These are phyloP conservation scores for Acheta domesticus DNA, from an alignment of 2,888 invertebrate genomes.

Conservation along the genomic window DNA sequence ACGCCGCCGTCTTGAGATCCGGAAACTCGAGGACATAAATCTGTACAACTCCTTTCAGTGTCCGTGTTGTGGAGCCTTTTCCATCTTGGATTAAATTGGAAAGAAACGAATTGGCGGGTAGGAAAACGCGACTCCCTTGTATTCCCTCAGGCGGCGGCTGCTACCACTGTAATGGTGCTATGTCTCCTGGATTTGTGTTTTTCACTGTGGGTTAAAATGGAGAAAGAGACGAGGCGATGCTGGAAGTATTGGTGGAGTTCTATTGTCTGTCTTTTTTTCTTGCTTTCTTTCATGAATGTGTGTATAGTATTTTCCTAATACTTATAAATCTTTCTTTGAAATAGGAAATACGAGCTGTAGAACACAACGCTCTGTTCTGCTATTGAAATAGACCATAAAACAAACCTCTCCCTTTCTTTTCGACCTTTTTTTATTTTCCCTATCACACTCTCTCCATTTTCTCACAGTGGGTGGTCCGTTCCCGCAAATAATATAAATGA, in stretches of 20 bases:
- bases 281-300: neutral
- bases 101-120: slow-evolving; percentile 29
- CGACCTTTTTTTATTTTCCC: neutral
- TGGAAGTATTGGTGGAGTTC: slow-evolving; percentile 4
- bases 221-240: neutral
- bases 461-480: no score
- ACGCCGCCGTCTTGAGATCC: neutral
- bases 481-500: no score
- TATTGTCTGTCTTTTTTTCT: slow-evolving; percentile 19
- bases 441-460: no score
- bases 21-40: slow-evolving; percentile 18
- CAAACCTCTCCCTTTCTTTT: neutral
- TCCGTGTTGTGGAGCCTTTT: slow-evolving; percentile 19
- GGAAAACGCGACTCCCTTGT: slow-evolving; percentile 3
- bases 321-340: slow-evolving; percentile 25
- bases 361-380: slow-evolving; percentile 18
- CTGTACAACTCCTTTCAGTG: slow-evolving; percentile 18
- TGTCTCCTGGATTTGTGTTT: slow-evolving; percentile 11
- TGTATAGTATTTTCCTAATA: slow-evolving; percentile 5
- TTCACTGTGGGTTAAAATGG: slow-evolving; percentile 6
- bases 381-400: neutral
- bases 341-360: slow-evolving; percentile 20
- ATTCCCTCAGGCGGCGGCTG: slow-evolving; percentile 25
- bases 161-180: slow-evolving; percentile 21
- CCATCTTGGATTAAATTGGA: slow-evolving; percentile 30